phyloP scores from a whole-genome alignment of 2,113 vertebrate species.

The Calyptomena viridis region DNA sequence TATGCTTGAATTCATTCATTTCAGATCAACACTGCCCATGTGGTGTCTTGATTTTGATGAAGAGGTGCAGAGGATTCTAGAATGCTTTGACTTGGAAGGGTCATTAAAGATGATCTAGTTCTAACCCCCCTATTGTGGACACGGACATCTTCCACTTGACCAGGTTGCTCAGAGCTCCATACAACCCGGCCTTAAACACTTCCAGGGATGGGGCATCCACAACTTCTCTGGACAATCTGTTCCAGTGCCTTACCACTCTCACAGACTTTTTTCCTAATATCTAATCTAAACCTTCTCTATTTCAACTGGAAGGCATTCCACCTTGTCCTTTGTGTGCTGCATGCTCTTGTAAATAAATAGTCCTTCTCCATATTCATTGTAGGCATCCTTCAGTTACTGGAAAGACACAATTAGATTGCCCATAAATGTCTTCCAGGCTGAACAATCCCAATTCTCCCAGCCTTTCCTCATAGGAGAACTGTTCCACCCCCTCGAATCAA shows the following conservation, averaged over 20 bases:
- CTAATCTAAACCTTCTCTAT: neutral
- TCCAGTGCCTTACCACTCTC: too few species aligned
- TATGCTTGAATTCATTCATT: neutral
- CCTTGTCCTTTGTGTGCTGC: neutral
- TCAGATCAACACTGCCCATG: neutral
- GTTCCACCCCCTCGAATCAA: neutral
- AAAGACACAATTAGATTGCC: neutral
- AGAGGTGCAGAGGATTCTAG: neutral
- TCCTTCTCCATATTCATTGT: neutral
- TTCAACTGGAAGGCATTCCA: neutral
- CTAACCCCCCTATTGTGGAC: rapidly evolving
- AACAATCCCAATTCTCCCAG: neutral
- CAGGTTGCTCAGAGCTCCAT: neutral
- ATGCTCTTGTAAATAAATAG: neutral
- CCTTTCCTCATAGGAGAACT: neutral
- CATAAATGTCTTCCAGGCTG: neutral
- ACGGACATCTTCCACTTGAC: neutral
- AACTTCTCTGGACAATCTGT: too few species aligned
- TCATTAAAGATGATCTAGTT: neutral
- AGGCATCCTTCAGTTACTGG: too few species aligned
- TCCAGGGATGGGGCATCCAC: neutral
- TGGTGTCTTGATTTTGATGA: neutral
- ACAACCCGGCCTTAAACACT: neutral
- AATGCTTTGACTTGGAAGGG: neutral
- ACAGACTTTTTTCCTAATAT: too few species aligned